Evolutionary conservation across 2,113 vertebrate species (phyloP), one percentile per base, ranked within the genome.

Genomic region (Carollia perspicillata): DNA sequence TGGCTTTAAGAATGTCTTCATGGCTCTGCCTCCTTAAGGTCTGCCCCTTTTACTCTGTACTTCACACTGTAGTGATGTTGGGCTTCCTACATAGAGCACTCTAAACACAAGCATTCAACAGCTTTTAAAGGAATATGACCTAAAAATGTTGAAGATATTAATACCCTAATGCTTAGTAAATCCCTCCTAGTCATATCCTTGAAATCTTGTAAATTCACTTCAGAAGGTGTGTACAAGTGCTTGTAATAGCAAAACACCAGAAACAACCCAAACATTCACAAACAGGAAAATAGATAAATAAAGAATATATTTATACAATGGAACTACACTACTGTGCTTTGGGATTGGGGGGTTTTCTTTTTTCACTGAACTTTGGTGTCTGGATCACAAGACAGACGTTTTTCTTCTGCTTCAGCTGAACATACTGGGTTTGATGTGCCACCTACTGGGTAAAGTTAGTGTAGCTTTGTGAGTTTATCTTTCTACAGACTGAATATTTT

Each of bases 361-460:
- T 86, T n/a, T 20, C 10, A 60, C 58, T 88, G 58, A 89, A 79
- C 2, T 63, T 85, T 33, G 17, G 14, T 55, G 4, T 93, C 4
- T 90, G 16, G 22, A 35, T 96, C 58, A 79, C 8, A 55, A 66
- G 44, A 44, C 47, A 78, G 37, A 35, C 44, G 6, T 71, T 80
- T 95, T 93, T 65, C 23, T 95, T 84, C 44, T 87, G 5, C 40
- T 58, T 66, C 37, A 95, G 44, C 44, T 35, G 49, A 91, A 51
- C 35, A 85, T 77, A 85, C 1, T 84, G 87, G 94, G 94, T 83
- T 80, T 94, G 44, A 60, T 83, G 16, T 94, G 97, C 97, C 97
- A 97, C 94, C 97, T 98, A 78, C 96, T 97, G 97, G 97, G 79
- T 93, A 53, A 89, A 93, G 63, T 72, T 90, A 69, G 90, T 58